Conservation (phyloP, 2,113 vertebrate genomes). For the Podarcis raffonei region DNA sequence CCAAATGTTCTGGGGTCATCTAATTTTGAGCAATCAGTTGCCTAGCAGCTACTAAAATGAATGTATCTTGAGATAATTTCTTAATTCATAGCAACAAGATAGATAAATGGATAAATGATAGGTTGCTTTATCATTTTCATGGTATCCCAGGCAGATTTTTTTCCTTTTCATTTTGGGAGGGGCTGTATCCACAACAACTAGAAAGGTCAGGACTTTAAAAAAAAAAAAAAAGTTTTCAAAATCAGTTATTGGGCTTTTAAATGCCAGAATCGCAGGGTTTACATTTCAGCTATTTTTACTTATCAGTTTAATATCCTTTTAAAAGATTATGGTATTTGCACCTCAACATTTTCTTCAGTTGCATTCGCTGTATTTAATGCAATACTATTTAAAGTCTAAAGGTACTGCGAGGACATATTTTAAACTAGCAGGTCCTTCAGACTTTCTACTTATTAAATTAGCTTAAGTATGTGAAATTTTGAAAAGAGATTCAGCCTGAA, state of each 20-base stretch:
- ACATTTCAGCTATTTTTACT: background rate
- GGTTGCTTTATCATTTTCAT: slow-evolving; percentile 28
- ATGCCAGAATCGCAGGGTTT: background rate
- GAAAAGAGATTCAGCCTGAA: slow-evolving; percentile 70
- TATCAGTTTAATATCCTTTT: background rate
- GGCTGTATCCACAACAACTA: background rate
- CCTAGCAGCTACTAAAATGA: no score
- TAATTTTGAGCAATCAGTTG: no score
- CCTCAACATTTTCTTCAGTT: background rate
- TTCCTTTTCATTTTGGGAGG: background rate
- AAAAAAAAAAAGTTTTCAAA: background rate
- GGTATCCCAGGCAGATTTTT: background rate
- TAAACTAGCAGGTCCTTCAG: background rate
- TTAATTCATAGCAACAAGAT: background rate
- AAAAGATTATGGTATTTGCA: background rate
- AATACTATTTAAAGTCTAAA: background rate
- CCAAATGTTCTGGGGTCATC: no score
- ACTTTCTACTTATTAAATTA: background rate
- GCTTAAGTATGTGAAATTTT: background rate
- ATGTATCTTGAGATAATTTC: slow-evolving; percentile 31
- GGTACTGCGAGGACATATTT: background rate
- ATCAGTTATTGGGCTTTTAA: background rate
- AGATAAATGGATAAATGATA: slow-evolving; percentile 57
- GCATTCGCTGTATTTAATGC: background rate
- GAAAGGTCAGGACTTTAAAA: background rate